Evolutionary conservation across 1,140 invertebrate genomes (phyloP).

Genomic region (Asobara japonica): DNA sequence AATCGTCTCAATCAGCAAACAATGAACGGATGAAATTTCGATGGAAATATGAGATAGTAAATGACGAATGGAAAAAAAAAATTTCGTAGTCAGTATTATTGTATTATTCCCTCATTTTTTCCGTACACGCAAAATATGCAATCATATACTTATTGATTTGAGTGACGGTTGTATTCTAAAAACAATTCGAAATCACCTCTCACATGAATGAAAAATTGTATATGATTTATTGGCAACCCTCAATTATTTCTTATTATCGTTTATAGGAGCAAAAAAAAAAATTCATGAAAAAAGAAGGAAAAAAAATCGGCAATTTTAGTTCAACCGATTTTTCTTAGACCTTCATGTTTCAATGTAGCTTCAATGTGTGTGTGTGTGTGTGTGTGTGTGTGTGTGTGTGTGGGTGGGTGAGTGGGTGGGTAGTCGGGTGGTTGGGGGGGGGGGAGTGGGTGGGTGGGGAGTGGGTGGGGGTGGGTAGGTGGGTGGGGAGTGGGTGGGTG

Average conservation of each 20-base stretch:
- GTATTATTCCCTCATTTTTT: not conserved
- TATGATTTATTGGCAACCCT: not conserved
- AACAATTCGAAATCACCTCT: conserved; percentile 10
- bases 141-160: conserved; percentile 1
- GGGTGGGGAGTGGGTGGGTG: too few species aligned
- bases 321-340: not conserved
- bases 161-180: not conserved
- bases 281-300: not conserved
- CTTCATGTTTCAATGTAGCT: too few species aligned
- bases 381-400: too few species aligned
- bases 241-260: not conserved
- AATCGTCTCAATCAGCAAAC: not conserved
- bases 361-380: too few species aligned
- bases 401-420: too few species aligned
- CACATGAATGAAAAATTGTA: not conserved
- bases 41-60: not conserved
- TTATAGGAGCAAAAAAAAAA: not conserved
- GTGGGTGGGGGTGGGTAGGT: too few species aligned
- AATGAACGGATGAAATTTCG: too few species aligned
- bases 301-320: not conserved
- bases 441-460: too few species aligned
- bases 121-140: not conserved
- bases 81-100: not conserved
- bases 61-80: not conserved
- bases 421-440: too few species aligned